These are phyloP conservation scores for Drosophila fuyamai DNA, from an alignment of 1,140 invertebrate species.

Conservation along the genomic window DNA sequence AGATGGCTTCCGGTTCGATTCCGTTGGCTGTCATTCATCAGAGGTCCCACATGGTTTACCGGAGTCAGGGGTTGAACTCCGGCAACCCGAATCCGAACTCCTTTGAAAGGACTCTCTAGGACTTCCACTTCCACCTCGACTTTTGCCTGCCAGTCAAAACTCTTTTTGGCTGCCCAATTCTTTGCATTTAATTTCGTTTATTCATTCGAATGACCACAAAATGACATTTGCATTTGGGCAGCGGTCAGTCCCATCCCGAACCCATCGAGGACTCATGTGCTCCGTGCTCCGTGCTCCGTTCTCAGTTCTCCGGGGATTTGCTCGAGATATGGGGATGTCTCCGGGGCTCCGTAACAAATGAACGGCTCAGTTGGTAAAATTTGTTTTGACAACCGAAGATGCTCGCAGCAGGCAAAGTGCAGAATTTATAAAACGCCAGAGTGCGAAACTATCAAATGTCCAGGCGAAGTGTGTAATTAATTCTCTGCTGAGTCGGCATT, in stretches of 20 bases:
- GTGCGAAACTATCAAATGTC: conserved; percentile 61
- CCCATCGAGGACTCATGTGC: conserved; percentile 30
- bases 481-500: conserved; percentile 70
- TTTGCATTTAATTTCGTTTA: conserved; percentile 83
- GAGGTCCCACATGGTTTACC: conserved; percentile 30
- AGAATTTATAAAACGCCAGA: conserved; percentile 59
- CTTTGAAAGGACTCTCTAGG: neutral
- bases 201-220: conserved; percentile 84
- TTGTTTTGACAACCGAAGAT: conserved; percentile 73
- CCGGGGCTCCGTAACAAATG: conserved; percentile 67
- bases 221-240: conserved; percentile 81
- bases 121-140: conserved; percentile 22
- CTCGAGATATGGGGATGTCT: neutral
- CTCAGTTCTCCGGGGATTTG: conserved; percentile 38
- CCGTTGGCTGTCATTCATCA: conserved; percentile 34
- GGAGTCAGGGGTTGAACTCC: conserved; percentile 3
- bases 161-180: conserved; percentile 45
- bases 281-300: neutral
- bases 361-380: conserved; percentile 75
- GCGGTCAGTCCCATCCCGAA: conserved; percentile 11
- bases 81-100: neutral
- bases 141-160: conserved; percentile 45
- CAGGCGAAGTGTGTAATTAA: conserved; percentile 55
- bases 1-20: conserved; percentile 44
- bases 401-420: conserved; percentile 37